These are phyloP conservation scores for Atta cephalotes DNA, from an alignment of 1,140 invertebrate species.

Conservation along the genomic window DNA sequence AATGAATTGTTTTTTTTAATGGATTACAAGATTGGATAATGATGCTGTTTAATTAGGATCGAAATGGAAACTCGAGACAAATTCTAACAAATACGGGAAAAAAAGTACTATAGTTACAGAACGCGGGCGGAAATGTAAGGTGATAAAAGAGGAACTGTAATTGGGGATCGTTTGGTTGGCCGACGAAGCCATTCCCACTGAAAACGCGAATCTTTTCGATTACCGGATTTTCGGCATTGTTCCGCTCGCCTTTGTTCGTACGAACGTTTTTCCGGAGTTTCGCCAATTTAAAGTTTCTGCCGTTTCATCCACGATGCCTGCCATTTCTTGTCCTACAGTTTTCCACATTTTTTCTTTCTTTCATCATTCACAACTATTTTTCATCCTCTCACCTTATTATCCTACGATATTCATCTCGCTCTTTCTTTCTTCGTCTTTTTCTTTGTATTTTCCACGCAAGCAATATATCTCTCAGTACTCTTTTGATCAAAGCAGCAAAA, in stretches of 20 bases:
- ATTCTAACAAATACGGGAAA: background rate
- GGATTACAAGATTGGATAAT: background rate
- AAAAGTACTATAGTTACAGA: conserved; percentile 8
- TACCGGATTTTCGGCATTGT: conserved; percentile 56
- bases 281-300: conserved; percentile 64
- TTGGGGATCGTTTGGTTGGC: conserved; percentile 43
- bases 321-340: conserved; percentile 60
- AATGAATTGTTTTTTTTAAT: background rate
- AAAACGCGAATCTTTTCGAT: conserved; percentile 56
- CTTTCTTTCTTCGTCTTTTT: conserved; percentile 19
- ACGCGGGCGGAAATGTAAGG: conserved; percentile 21
- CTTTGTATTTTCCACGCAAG: background rate
- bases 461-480: background rate
- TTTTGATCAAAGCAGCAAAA: background rate
- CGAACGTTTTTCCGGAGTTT: conserved; percentile 71
- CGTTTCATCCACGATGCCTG: conserved; percentile 61
- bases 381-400: conserved; percentile 55
- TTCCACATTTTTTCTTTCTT: conserved; percentile 40
- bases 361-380: conserved; percentile 24
- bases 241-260: conserved; percentile 67
- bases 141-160: conserved; percentile 51
- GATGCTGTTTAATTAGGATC: conserved; percentile 26
- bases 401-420: conserved; percentile 26
- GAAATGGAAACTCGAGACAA: background rate
- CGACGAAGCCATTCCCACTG: conserved; percentile 16